Percentiles rank a stretch among this genome's conserved stretches.
Evolutionary conservation across 2,888 invertebrate species (phyloP).

Genomic region (Macrosiphum euphorbiae): DNA sequence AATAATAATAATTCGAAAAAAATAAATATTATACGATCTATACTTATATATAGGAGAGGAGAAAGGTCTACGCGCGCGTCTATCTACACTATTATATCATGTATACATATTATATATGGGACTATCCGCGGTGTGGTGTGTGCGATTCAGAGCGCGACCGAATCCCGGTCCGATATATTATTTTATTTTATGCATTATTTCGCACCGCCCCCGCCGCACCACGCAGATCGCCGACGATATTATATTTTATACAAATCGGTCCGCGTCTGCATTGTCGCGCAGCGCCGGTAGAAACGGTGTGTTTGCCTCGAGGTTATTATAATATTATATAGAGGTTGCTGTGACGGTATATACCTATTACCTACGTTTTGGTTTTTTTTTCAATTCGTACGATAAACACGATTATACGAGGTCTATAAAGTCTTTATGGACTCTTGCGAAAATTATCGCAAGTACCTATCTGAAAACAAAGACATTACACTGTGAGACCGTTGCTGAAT

Average conservation of each 20-base stretch:
- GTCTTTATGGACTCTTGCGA: too few relatives aligned
- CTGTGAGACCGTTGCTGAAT: too few relatives aligned
- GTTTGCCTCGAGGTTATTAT: background rate
- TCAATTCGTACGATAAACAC: too few relatives aligned
- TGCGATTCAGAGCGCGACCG: slow-evolving; percentile 33
- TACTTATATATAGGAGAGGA: background rate
- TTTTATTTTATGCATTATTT: background rate
- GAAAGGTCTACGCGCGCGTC: background rate
- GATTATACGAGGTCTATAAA: too few relatives aligned
- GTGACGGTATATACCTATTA: too few relatives aligned
- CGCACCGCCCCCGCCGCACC: background rate
- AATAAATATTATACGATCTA: background rate
- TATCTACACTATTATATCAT: background rate
- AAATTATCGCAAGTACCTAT: too few relatives aligned
- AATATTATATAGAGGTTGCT: background rate
- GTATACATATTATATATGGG: background rate
- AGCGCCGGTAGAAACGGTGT: background rate
- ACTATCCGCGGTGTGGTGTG: background rate
- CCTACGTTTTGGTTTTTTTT: too few relatives aligned
- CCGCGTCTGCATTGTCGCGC: background rate
- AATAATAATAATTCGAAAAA: background rate
- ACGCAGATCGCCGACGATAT: slow-evolving; percentile 5
- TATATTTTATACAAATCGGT: slow-evolving; percentile 22
- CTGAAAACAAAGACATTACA: too few relatives aligned
- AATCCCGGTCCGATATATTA: background rate